A percentile compares a stretch with the other conserved stretches of the same genome.
Evolutionary conservation across 2,888 invertebrate genomes (phyloP).

Genomic region (Ochlodes sylvanus): DNA sequence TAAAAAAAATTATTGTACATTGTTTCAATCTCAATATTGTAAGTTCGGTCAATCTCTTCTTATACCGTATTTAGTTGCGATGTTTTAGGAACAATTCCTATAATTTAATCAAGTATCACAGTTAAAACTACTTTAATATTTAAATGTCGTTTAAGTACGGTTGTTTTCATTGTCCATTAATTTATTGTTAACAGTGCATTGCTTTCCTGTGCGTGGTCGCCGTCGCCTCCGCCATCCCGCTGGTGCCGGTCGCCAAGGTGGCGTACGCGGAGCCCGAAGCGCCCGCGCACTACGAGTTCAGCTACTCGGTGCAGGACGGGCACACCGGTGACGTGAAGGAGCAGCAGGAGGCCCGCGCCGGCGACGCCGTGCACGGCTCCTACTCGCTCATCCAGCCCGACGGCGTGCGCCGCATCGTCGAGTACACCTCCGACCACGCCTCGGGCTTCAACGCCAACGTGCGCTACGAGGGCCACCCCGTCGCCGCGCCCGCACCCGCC

Average conservation of each 20-base stretch:
- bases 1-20: no score
- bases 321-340: slow-evolving; percentile 77
- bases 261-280: slow-evolving; percentile 66
- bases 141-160: no score
- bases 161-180: no score
- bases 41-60: no score
- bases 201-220: slow-evolving; percentile 67
- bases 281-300: slow-evolving; percentile 75
- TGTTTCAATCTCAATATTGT: no score
- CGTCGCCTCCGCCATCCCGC: slow-evolving; percentile 50
- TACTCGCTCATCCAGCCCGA: slow-evolving; percentile 81
- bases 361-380: slow-evolving; percentile 74
- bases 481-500: slow-evolving; percentile 48
- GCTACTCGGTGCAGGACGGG: slow-evolving; percentile 74
- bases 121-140: no score
- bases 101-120: no score
- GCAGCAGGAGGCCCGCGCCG: slow-evolving; percentile 74
- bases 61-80: no score
- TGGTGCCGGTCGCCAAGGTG: slow-evolving; percentile 59
- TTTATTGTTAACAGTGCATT: slow-evolving; percentile 47
- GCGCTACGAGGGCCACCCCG: slow-evolving; percentile 72
- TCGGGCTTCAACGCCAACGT: slow-evolving; percentile 79
- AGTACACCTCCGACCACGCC: slow-evolving; percentile 73
- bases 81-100: no score
- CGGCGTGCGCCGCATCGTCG: slow-evolving; percentile 74